Percentiles rank a stretch among this genome's conserved stretches.
Conservation (phyloP, 2,113 vertebrate genomes). For the Cranoglanis bouderius region DNA sequence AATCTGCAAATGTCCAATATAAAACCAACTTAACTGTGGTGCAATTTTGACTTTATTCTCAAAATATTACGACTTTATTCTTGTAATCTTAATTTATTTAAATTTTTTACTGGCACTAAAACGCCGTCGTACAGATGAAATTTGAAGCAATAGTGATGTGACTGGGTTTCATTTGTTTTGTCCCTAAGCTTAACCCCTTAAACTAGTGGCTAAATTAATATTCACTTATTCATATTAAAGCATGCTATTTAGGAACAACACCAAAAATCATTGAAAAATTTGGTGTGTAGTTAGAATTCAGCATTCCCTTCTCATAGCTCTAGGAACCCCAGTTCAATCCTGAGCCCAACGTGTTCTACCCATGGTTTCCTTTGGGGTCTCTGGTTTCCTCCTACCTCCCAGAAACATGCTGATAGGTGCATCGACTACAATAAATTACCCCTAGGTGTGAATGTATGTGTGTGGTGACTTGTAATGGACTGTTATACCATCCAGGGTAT, state of each 20-base stretch:
- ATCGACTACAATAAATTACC: neutral
- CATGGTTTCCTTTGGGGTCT: neutral
- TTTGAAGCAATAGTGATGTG: no score
- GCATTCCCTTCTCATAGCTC: neutral
- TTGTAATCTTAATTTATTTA: no score
- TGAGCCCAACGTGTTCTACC: neutral
- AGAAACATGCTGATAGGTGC: neutral
- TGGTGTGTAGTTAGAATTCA: neutral
- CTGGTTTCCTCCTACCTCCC: neutral
- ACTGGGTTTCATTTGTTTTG: neutral
- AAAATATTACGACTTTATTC: no score
- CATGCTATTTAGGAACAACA: neutral
- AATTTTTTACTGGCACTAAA: no score
- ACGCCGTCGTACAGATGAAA: no score
- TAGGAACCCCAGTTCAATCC: neutral
- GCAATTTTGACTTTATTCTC: no score
- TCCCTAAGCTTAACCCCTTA: neutral
- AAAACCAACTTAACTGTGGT: no score
- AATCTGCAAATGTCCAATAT: no score
- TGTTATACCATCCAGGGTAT: neutral
- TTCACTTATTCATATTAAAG: neutral
- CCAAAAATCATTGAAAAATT: neutral
- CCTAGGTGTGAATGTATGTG: neutral
- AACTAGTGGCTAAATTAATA: neutral
- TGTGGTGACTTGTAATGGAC: neutral